Conservation (phyloP, 2,797 vertebrate genomes). For the Aplochiton taeniatus region DNA sequence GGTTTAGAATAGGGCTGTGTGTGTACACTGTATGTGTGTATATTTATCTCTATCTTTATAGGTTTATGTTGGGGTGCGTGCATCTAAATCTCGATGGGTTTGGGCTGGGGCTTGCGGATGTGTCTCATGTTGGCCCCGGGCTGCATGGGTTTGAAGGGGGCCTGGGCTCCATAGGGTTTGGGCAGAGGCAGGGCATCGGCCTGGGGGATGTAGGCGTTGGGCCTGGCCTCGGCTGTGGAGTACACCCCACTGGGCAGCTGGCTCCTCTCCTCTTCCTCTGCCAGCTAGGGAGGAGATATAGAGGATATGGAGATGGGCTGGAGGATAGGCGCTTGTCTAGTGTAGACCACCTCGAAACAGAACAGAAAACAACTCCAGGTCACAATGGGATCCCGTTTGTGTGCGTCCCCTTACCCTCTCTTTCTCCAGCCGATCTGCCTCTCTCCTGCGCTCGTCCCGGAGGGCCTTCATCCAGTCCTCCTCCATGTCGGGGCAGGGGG, state of each 20-base stretch:
- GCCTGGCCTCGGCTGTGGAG: conserved; percentile 80
- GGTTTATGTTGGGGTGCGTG: neutral
- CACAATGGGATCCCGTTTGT: too few relatives aligned
- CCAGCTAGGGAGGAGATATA: conserved; percentile 57
- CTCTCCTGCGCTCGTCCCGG: conserved; percentile 70
- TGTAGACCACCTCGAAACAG: too few relatives aligned
- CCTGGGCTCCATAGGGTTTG: conserved; percentile 79
- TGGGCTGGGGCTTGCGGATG: conserved; percentile 78
- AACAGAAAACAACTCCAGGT: too few relatives aligned
- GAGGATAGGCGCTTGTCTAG: neutral
- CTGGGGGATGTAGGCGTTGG: conserved; percentile 79
- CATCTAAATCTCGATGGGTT: conserved; percentile 77
- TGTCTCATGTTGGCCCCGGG: conserved; percentile 80
- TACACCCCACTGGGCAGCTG: conserved; percentile 63
- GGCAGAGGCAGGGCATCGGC: conserved; percentile 75
- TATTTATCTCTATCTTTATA: neutral
- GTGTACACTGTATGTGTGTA: neutral
- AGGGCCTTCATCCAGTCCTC: conserved; percentile 78
- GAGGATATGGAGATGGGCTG: neutral
- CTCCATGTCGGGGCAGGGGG: conserved; percentile 80
- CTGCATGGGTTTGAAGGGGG: conserved; percentile 84
- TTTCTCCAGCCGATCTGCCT: conserved; percentile 70
- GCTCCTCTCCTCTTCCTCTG: conserved; percentile 69
- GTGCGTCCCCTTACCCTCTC: conserved; percentile 67
- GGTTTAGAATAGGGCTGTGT: neutral